These are phyloP conservation scores for Celastrina argiolus DNA, from an alignment of 2,888 invertebrate genomes.

Conservation along the genomic window DNA sequence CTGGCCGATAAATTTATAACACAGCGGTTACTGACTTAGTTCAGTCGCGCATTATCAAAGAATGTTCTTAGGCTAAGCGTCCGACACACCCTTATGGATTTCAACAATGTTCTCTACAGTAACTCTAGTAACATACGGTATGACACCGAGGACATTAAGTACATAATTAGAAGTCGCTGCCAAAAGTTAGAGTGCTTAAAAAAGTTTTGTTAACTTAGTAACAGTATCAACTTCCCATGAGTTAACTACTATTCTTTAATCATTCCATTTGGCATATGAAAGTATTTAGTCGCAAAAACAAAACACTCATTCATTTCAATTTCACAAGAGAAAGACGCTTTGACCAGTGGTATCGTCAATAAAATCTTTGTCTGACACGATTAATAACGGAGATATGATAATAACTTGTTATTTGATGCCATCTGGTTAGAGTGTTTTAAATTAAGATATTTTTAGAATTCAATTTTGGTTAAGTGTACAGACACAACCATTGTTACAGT, in stretches of 20 bases:
- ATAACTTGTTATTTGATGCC: conserved; percentile 16
- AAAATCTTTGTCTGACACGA: conserved; percentile 29
- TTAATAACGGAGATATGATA: conserved; percentile 23
- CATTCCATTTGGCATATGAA: conserved; percentile 2
- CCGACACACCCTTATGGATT: not conserved
- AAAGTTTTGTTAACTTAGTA: not conserved
- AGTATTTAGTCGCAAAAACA: conserved; percentile 15
- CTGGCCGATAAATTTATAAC: conserved; percentile 8
- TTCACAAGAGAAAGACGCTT: conserved; percentile 30
- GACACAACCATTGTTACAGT: not conserved
- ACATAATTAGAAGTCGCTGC: not conserved
- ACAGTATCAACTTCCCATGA: not conserved
- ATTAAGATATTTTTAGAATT: not conserved
- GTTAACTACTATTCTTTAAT: conserved; percentile 11
- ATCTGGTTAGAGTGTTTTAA: not conserved
- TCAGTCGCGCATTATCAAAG: not conserved
- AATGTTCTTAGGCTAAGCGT: not conserved
- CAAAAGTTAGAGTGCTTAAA: not conserved
- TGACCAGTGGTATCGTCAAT: conserved; percentile 26
- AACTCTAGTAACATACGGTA: not conserved
- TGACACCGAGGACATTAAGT: not conserved
- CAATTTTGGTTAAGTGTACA: not conserved
- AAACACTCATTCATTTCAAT: conserved; percentile 28
- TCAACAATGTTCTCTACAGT: not conserved
- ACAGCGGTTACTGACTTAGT: conserved; percentile 4